Conservation (phyloP, 2,888 invertebrate species). For the Hemithea aestivaria region DNA sequence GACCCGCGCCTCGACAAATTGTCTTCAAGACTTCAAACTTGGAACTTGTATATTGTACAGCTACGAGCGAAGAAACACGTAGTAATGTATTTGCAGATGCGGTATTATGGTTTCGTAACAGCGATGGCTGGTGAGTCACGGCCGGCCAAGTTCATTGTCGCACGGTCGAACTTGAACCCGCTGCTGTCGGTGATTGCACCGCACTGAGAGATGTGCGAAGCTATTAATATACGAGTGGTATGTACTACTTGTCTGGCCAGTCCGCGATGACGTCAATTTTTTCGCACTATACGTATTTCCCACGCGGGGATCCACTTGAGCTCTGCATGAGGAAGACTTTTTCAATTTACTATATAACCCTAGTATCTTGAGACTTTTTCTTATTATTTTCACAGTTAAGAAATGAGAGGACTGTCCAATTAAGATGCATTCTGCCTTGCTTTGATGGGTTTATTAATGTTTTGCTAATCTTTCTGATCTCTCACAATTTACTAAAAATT, state of each 20-base stretch:
- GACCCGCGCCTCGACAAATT: background rate
- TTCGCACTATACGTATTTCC: background rate
- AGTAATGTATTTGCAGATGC: constrained; percentile 47
- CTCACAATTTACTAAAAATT: too few relatives aligned
- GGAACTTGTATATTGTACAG: constrained; percentile 20
- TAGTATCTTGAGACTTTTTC: too few relatives aligned
- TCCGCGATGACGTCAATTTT: constrained; percentile 3
- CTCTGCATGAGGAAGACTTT: too few relatives aligned
- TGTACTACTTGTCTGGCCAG: background rate
- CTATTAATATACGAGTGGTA: constrained; percentile 5
- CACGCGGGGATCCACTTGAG: too few relatives aligned
- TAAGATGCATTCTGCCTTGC: too few relatives aligned
- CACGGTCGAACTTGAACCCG: constrained; percentile 74
- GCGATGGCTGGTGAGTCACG: constrained; percentile 69
- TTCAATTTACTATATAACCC: too few relatives aligned
- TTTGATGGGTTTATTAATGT: too few relatives aligned
- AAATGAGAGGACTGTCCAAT: too few relatives aligned
- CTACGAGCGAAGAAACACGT: constrained; percentile 9
- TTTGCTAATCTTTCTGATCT: too few relatives aligned
- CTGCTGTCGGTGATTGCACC: constrained; percentile 39
- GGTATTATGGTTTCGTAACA: constrained; percentile 74
- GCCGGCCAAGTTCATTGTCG: constrained; percentile 78
- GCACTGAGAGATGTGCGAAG: constrained; percentile 33
- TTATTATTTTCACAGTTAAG: too few relatives aligned
- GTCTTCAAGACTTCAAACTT: too few relatives aligned